Base-by-base conservation (phyloP, 2,797 vertebrate genomes). In the Cheirogaleus major region DNA sequence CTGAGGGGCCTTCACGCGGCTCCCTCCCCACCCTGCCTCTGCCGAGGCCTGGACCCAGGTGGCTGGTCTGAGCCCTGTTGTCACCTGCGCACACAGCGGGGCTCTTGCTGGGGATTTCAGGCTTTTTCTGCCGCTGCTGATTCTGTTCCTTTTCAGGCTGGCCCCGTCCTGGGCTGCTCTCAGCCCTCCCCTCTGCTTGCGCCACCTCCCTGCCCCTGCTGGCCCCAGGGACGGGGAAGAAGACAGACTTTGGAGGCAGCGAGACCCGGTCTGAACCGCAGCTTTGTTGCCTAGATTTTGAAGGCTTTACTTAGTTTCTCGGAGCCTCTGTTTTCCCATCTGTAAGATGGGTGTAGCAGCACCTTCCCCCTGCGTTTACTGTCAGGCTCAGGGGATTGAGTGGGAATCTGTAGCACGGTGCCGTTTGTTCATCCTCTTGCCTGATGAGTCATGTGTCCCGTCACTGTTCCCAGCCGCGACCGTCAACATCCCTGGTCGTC, bases 281-380 rank as follows among this genome's bases (percentile, higher is more conserved):
- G 55, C 18, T 45, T 14, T 50, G 79, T 22, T 18, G 12, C 15
- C 30, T 50, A 23, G 73, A 11, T 4, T 6, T 3, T 22, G 41
- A 25, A n/a, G 13, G 18, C 23, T 0, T 7, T 4, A 3, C 59
- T n/a, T 38, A 3, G 18, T 61, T 52, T 59, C 32, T 48, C 1
- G 1, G 18, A 1, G 22, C 75, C 89, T 70, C 1, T 2, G 18
- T 43, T 20, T 27, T 63, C 45, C 45, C 18, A 1, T 55, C 67
- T 27, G 69, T 27, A 17, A n/a, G 30, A 22, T 50, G 43, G 85
- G 55, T 0, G 1, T 20, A 10, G 5, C 12, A 4, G 22, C 27
- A 12, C 17, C 27, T 0, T 0, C 13, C 45, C 12, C 7, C 0
- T 5, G 17, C 4, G 0, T 7, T 43, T 27, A 4, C 20, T 9